Evolutionary conservation across 2,888 invertebrate species (phyloP).

Genomic region (Vandiemenella viatica): DNA sequence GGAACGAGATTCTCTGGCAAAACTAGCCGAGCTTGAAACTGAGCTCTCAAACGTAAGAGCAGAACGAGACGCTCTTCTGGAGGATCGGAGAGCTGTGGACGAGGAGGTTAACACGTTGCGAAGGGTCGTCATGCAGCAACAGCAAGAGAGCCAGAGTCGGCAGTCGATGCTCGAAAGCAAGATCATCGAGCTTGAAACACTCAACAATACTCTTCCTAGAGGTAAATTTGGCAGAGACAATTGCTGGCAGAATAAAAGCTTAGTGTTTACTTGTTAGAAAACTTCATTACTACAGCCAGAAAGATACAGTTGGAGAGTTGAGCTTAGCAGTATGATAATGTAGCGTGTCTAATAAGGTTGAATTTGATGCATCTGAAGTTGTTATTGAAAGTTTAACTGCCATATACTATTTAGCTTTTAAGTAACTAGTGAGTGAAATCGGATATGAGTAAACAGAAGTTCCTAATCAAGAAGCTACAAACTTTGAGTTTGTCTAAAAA

Average conservation of each 20-base stretch:
- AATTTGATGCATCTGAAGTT: no score
- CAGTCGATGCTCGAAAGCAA: conserved; percentile 82
- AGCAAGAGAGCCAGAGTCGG: conserved; percentile 78
- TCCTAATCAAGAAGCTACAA: no score
- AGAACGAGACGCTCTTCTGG: conserved; percentile 68
- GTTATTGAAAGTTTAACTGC: no score
- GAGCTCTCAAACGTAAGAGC: conserved; percentile 61
- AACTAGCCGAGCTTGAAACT: conserved; percentile 73
- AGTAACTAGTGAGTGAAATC: no score
- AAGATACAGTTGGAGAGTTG: no score
- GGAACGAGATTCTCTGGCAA: conserved; percentile 77
- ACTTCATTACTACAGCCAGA: no score
- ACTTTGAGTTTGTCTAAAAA: no score
- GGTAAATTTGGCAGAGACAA: conserved; percentile 25
- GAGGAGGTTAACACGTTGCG: conserved; percentile 66
- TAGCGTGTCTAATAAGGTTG: no score
- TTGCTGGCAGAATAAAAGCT: background rate
- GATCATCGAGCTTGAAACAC: conserved; percentile 77
- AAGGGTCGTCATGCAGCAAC: conserved; percentile 62
- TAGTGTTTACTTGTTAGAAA: background rate
- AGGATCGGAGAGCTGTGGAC: conserved; percentile 60
- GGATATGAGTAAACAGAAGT: no score
- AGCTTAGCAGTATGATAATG: no score
- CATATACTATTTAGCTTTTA: no score
- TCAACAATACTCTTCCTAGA: conserved; percentile 59